A percentile compares a stretch with the other conserved stretches of the same genome.
Evolutionary conservation across 2,797 vertebrate genomes (phyloP).

Genomic region (Tauraco hartlaubi): DNA sequence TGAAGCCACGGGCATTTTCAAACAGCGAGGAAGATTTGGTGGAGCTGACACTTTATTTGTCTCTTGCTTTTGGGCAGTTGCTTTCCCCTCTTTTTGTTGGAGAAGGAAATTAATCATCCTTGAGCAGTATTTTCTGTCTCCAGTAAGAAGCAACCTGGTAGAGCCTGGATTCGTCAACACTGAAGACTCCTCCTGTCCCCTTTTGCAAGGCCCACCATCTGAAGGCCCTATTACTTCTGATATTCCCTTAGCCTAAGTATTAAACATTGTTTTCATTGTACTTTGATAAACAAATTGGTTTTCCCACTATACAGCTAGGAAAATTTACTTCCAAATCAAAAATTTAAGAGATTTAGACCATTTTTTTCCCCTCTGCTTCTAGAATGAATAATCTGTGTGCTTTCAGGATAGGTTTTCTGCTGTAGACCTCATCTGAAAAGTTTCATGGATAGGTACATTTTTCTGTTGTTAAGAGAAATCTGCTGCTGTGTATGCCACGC

Average conservation of each 20-base stretch:
- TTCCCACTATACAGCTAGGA: not conserved
- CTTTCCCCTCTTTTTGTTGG: not conserved
- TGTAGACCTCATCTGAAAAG: not conserved
- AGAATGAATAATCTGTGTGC: not conserved
- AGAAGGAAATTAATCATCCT: not conserved
- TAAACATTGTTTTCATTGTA: not conserved
- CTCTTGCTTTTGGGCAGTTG: not conserved
- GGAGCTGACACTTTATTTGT: not conserved
- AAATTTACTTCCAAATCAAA: not conserved
- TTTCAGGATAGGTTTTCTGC: not conserved
- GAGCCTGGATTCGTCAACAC: not conserved
- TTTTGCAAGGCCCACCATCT: not conserved
- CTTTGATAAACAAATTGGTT: not conserved
- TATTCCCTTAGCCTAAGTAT: not conserved
- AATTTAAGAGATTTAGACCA: not conserved
- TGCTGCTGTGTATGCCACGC: not conserved
- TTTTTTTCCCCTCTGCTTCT: not conserved
- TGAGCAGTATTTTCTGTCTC: not conserved
- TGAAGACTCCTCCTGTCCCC: not conserved
- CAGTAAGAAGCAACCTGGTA: not conserved
- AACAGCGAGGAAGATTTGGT: not conserved
- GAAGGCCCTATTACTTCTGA: not conserved
- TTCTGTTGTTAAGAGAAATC: not conserved
- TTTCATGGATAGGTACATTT: not conserved
- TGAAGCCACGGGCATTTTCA: not conserved